Evolutionary conservation across 2,888 invertebrate genomes (phyloP).

Genomic region (Allygus modestus): DNA sequence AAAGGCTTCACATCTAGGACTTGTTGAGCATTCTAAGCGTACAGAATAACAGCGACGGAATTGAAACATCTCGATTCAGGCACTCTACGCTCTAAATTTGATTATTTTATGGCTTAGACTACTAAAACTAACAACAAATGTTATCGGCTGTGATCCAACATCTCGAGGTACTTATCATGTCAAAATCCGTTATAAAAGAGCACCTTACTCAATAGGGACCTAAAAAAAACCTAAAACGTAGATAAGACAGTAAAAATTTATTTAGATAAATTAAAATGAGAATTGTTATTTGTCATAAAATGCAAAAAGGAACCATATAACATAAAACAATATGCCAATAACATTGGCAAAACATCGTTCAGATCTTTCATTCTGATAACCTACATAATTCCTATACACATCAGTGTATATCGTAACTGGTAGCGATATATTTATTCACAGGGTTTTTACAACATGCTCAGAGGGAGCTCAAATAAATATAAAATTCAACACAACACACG

Average conservation of each 20-base stretch:
- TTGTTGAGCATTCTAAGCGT: conserved; percentile 53
- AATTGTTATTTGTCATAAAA: neutral
- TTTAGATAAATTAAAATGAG: neutral
- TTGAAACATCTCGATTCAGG: conserved; percentile 11
- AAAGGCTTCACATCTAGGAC: conserved; percentile 28
- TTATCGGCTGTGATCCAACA: neutral
- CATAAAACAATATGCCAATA: neutral
- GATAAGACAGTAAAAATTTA: neutral
- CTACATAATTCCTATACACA: neutral
- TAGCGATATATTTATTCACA: neutral
- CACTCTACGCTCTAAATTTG: conserved; percentile 35
- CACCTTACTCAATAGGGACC: neutral
- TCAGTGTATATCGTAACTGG: conserved; percentile 9
- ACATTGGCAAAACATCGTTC: neutral
- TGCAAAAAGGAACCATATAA: conserved; percentile 22
- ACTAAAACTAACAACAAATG: neutral
- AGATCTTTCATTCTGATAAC: neutral
- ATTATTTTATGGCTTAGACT: conserved; percentile 22
- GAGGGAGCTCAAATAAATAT: neutral
- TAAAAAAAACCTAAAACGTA: neutral
- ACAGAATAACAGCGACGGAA: conserved; percentile 29
- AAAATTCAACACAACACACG: too few species aligned
- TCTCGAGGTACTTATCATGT: neutral
- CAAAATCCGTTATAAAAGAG: neutral
- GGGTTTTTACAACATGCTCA: conserved; percentile 11